Conservation (phyloP, 2,113 vertebrate genomes). For the Eira barbara region DNA sequence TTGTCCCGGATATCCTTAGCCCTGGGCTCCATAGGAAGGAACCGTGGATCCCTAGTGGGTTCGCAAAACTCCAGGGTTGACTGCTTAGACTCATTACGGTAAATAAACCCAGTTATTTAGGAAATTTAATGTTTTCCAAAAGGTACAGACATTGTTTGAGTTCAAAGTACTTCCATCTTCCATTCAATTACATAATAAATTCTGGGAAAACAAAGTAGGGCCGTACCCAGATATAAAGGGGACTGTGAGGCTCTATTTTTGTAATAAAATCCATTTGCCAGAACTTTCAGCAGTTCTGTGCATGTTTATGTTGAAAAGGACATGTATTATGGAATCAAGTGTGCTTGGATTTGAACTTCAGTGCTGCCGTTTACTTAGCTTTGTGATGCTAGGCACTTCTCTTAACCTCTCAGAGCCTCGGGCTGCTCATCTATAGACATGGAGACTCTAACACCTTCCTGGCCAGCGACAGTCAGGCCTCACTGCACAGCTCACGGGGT, state of each 20-base stretch:
- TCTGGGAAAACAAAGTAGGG: conserved; percentile 1
- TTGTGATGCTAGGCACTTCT: not conserved
- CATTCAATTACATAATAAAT: conserved; percentile 47
- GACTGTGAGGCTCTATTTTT: not conserved
- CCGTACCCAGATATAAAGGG: conserved; percentile 11
- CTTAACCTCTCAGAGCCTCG: not conserved
- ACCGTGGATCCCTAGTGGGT: not conserved
- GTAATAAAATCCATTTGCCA: not conserved
- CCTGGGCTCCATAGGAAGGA: not conserved
- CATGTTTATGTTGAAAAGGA: not conserved
- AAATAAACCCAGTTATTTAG: not conserved
- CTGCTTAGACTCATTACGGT: not conserved
- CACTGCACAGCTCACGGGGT: not conserved
- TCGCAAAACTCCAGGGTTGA: not conserved
- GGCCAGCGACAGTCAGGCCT: not conserved
- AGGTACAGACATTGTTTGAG: conserved; percentile 44
- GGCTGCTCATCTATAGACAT: not conserved
- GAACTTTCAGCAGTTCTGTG: not conserved
- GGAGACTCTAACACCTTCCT: not conserved
- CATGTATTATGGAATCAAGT: not conserved
- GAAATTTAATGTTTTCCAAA: conserved; percentile 39
- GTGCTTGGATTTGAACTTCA: not conserved
- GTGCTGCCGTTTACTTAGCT: not conserved
- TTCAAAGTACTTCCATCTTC: conserved; percentile 45
- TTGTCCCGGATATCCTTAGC: not conserved